A percentile compares a stretch with the other conserved stretches of the same genome.
phyloP scores from a whole-genome alignment of 2,797 vertebrate genomes.

The Rhinatrema bivittatum region DNA sequence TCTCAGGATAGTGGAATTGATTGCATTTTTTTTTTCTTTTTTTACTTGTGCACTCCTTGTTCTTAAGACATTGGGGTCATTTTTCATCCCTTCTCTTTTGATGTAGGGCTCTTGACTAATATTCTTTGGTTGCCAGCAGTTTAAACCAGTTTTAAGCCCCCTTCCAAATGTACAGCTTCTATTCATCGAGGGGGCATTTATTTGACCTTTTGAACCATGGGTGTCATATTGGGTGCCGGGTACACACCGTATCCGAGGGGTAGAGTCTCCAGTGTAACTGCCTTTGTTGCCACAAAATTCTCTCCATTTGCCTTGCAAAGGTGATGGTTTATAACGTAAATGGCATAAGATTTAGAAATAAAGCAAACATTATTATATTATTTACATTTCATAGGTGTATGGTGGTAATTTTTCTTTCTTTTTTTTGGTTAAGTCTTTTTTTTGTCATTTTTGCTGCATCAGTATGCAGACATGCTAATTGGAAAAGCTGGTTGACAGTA shows the following conservation, averaged over 20 bases:
- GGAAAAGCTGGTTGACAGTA: slow-evolving; percentile 16
- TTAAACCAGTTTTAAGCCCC: neutral
- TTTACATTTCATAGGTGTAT: slow-evolving; percentile 1
- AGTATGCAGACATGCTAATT: slow-evolving; percentile 19
- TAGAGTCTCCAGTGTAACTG: slow-evolving; percentile 7
- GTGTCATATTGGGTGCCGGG: no score
- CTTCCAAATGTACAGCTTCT: neutral
- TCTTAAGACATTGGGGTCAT: rapidly evolving
- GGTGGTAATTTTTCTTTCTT: neutral
- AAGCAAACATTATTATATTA: neutral
- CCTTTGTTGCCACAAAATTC: slow-evolving; percentile 32
- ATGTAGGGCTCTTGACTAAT: neutral
- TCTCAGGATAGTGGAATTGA: neutral
- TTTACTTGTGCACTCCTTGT: no score
- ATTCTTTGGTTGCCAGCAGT: slow-evolving; percentile 11
- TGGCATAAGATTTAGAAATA: no score
- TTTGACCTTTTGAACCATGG: neutral
- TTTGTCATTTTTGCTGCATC: no score
- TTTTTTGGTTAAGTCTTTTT: no score
- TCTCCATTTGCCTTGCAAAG: slow-evolving; percentile 11
- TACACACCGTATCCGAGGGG: no score
- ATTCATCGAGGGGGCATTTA: no score
- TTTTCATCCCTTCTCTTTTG: neutral
- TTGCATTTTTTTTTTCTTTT: no score
- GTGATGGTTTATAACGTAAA: no score